Percentiles rank a stretch among this genome's conserved stretches.
phyloP scores from a whole-genome alignment of 2,113 vertebrate genomes.

The human (Homo sapiens) region DNA sequence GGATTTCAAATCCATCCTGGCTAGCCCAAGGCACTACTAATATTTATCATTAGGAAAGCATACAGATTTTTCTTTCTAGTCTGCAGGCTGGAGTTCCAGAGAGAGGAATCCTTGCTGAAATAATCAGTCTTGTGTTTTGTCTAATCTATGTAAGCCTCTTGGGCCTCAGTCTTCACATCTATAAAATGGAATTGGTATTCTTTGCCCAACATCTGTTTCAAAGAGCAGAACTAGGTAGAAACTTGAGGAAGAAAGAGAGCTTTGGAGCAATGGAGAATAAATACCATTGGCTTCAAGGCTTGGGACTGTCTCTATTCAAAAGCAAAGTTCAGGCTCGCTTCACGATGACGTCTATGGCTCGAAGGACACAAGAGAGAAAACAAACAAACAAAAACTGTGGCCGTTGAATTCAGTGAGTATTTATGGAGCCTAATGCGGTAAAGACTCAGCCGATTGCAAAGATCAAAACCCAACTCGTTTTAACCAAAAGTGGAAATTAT shows the following conservation, averaged over 20 bases:
- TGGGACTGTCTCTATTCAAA: not conserved
- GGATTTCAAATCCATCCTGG: not conserved
- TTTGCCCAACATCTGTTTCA: not conserved
- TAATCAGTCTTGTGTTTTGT: not conserved
- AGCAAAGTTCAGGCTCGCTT: not conserved
- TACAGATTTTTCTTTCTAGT: not conserved
- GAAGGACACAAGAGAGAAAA: not conserved
- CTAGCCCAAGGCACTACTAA: fast-evolving
- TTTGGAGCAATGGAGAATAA: not conserved
- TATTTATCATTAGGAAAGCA: not conserved
- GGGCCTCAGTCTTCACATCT: not conserved
- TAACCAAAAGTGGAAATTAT: not conserved
- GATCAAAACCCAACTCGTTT: not conserved
- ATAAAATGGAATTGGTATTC: not conserved
- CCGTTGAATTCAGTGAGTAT: not conserved
- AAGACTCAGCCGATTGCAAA: not conserved
- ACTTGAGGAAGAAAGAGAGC: not conserved
- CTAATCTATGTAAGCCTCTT: not conserved
- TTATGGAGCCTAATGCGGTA: not conserved
- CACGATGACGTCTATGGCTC: not conserved
- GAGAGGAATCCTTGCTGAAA: not conserved
- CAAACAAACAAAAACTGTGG: not conserved
- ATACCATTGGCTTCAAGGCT: no score
- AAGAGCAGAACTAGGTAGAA: not conserved
- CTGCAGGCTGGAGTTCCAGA: not conserved